phyloP scores from a whole-genome alignment of 2,797 vertebrate species.

The Squalus acanthias region DNA sequence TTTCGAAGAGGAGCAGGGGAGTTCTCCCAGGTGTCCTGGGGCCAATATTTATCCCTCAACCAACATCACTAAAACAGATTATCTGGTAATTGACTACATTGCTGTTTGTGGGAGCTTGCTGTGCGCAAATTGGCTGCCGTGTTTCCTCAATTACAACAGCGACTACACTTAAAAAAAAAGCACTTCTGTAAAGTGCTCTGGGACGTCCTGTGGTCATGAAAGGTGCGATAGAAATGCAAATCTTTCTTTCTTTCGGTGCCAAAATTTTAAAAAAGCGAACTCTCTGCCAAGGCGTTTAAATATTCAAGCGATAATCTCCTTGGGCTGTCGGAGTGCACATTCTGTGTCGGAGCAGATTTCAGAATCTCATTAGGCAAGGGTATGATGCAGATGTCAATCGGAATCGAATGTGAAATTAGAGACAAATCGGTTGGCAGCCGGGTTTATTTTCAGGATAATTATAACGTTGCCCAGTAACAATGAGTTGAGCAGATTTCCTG shows the following conservation, averaged over 20 bases:
- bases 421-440: background rate
- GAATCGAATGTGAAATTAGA: background rate
- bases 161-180: background rate
- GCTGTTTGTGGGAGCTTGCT: background rate
- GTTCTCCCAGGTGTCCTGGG: too few species aligned
- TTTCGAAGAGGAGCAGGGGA: too few species aligned
- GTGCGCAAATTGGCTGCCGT: background rate
- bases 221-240: background rate
- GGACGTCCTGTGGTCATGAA: too few species aligned
- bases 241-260: background rate
- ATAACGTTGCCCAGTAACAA: background rate
- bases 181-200: too few species aligned
- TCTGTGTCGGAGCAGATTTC: background rate
- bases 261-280: background rate
- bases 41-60: too few species aligned
- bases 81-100: too few species aligned
- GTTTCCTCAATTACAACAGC: background rate
- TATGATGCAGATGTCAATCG: constrained; percentile 1
- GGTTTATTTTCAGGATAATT: background rate
- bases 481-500: background rate
- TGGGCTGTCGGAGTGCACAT: background rate
- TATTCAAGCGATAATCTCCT: background rate
- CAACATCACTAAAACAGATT: too few species aligned
- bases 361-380: background rate
- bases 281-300: background rate